Evolutionary conservation across 2,113 vertebrate species (phyloP).

Genomic region (Entelurus aequoreus): DNA sequence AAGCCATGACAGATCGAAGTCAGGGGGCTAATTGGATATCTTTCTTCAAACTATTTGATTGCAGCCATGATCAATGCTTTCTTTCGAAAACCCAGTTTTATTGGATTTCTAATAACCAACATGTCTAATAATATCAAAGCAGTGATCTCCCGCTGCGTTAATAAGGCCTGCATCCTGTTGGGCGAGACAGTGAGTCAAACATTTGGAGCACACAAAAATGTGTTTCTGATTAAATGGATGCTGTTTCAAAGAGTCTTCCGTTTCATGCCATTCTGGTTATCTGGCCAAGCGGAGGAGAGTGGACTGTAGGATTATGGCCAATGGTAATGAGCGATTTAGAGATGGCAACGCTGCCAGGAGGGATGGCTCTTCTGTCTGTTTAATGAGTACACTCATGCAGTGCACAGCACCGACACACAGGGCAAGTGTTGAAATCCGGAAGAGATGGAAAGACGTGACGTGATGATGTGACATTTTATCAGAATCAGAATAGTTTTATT

Average conservation of each 20-base stretch:
- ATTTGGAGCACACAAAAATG: conserved; percentile 19
- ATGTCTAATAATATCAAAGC: conserved; percentile 27
- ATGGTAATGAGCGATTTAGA: conserved; percentile 60
- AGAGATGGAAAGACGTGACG: neutral
- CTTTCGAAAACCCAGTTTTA: conserved; percentile 12
- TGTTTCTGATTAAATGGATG: conserved; percentile 31
- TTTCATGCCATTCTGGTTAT: conserved; percentile 41
- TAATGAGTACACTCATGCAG: conserved; percentile 13
- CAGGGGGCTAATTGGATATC: conserved; percentile 20
- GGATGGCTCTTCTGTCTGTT: conserved; percentile 24
- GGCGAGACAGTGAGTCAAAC: conserved; percentile 12
- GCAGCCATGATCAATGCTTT: conserved; percentile 7
- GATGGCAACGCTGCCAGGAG: conserved; percentile 27
- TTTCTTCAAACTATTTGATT: conserved; percentile 5
- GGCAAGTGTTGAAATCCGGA: neutral
- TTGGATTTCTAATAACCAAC: conserved; percentile 9
- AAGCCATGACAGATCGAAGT: neutral
- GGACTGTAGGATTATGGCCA: conserved; percentile 52
- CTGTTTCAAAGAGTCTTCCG: conserved; percentile 27
- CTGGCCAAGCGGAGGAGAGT: conserved; percentile 37
- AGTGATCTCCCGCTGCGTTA: conserved; percentile 32
- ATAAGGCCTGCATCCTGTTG: conserved; percentile 36
- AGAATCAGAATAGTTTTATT: too few species aligned
- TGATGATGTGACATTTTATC: neutral
- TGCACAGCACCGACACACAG: conserved; percentile 7